Evolutionary conservation across 2,888 invertebrate species (phyloP), one percentile per base, ranked within the genome.

Genomic region (Cerceris ruficornis): DNA sequence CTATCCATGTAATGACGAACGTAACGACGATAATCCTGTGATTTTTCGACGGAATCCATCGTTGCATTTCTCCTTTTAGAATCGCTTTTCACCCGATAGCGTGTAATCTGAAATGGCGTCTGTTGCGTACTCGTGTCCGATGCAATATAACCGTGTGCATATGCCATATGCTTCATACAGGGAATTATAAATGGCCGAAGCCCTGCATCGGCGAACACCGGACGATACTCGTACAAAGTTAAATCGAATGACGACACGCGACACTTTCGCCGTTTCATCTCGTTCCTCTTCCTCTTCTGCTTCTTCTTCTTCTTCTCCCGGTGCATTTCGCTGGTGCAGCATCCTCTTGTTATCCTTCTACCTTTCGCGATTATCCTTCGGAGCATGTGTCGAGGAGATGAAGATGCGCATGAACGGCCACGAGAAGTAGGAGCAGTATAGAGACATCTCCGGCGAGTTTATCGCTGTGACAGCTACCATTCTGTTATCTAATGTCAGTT

Each of bases 121-220:
- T 72, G 84, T 71, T 77, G 60, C 70, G 72, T 75, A 77, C 77
- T 75, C 84, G 84, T 80, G 83, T 80, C 84, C 83, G 60, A 82
- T 82, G 80, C 83, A 80, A 84, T 82, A 75, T 80, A 75, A 65
- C 77, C 77, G 73, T 75, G 80, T 71, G 77, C 77, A 77, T 75
- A 80, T 80, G 69, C 80, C 77, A 58, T 73, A 77, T 58, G 80
- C 80, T 77, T 77, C 82, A 84, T 84, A 84, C 75, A 84, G 84
- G 82, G 85, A 84, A 84, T 84, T 85, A 84, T 85, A 84, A 84
- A 84, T 84, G 80, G 80, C 65, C 84, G 75, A 82, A 84, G 75
- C 70, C 80, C 84, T 80, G 84, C 84, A 28, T 28, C 28, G 28
- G 28, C 28, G 28, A 28, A 28, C 84, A 82, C 83, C 77, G 77